Percentiles rank a stretch among this genome's conserved stretches.
Conservation (phyloP, 37 sponge, comb jelly and placozoan species). For the Aphrocallistes beatrix region DNA sequence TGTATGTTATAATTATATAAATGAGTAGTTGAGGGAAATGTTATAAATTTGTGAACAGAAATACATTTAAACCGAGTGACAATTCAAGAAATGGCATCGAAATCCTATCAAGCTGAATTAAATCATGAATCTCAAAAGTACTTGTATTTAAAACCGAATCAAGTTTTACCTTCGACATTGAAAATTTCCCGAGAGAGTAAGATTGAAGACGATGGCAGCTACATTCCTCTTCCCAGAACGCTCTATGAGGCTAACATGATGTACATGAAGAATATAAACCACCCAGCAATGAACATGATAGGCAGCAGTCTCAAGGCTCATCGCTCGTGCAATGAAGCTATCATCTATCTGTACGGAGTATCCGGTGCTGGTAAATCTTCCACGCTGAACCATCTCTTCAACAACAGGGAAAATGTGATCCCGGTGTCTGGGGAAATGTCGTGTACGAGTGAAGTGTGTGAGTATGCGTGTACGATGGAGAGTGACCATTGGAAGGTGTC, state of each 20-base stretch:
- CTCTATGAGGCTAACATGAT: not conserved
- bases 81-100: too few relatives aligned
- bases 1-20: too few relatives aligned
- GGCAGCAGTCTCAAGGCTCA: not conserved
- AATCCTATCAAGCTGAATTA: too few relatives aligned
- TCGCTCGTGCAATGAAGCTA: conserved; percentile 12
- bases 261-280: conserved; percentile 4
- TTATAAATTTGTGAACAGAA: too few relatives aligned
- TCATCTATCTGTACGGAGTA: not conserved
- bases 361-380: conserved; percentile 12
- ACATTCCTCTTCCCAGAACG: not conserved
- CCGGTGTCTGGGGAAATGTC: not conserved
- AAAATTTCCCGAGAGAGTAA: not conserved
- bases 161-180: too few relatives aligned
- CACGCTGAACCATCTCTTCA: not conserved
- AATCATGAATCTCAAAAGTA: too few relatives aligned
- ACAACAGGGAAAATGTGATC: not conserved
- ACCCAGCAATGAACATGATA: conserved; percentile 12
- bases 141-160: too few relatives aligned
- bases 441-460: not conserved
- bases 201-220: not conserved
- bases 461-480: not conserved
- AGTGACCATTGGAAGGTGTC: not conserved
- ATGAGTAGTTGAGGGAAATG: too few relatives aligned
- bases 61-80: too few relatives aligned